These are phyloP conservation scores for Dicerorhinus sumatrensis DNA, from an alignment of 2,113 vertebrate species.

Conservation along the genomic window DNA sequence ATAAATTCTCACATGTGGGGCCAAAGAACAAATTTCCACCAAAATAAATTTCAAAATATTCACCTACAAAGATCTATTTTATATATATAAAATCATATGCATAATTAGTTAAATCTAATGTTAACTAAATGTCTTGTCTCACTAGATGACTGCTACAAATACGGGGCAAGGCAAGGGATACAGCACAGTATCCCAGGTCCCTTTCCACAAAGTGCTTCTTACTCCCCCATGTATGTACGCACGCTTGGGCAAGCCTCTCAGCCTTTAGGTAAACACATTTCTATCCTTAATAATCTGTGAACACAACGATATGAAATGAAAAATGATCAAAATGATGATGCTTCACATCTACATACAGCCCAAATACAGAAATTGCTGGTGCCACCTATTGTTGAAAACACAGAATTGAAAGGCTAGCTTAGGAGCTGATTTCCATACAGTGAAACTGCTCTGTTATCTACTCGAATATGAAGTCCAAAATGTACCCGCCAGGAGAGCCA, in stretches of 20 bases:
- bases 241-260: not conserved
- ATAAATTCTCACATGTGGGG: not conserved
- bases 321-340: slow-evolving; percentile 56
- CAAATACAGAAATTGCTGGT: slow-evolving; percentile 80
- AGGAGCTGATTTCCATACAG: not conserved
- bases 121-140: not conserved
- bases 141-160: not conserved
- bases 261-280: slow-evolving; percentile 40
- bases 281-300: slow-evolving; percentile 72
- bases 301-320: slow-evolving; percentile 62
- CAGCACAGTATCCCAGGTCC: not conserved
- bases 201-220: slow-evolving; percentile 20
- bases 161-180: not conserved
- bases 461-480: not conserved
- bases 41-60: not conserved
- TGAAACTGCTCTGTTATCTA: not conserved
- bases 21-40: slow-evolving; percentile 31
- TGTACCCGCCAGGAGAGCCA: not conserved
- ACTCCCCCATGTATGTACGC: not conserved
- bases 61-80: not conserved
- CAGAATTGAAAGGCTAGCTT: slow-evolving; percentile 75
- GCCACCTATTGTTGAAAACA: slow-evolving; percentile 85
- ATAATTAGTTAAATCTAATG: not conserved
- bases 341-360: slow-evolving; percentile 16
- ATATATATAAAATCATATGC: not conserved